Conservation (phyloP, 23 tunicate species). For the Clavelina lepadiformis region DNA sequence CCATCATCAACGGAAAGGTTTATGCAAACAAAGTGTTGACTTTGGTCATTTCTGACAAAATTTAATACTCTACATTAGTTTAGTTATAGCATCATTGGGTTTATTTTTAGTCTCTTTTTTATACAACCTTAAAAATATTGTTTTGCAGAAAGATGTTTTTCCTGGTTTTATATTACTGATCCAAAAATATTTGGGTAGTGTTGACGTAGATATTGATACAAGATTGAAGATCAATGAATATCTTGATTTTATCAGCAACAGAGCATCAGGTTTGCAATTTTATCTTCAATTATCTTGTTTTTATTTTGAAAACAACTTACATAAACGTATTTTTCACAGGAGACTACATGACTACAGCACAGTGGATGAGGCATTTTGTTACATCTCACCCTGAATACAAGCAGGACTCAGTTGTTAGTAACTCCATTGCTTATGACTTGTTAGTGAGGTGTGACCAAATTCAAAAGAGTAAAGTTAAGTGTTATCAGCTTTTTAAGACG, state of each 20-base stretch:
- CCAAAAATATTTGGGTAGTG: constrained; percentile 48
- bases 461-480: constrained; percentile 14
- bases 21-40: no score
- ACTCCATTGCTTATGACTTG: constrained; percentile 31
- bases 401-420: constrained; percentile 35
- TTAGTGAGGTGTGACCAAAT: constrained; percentile 11
- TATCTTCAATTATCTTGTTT: no score
- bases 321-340: constrained; percentile 19
- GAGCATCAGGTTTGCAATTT: constrained; percentile 42
- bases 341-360: constrained; percentile 45
- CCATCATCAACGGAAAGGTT: constrained; percentile 44
- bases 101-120: background rate
- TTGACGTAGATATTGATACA: constrained; percentile 55
- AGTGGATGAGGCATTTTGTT: constrained; percentile 64
- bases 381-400: constrained; percentile 35
- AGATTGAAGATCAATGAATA: constrained; percentile 29
- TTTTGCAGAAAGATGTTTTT: constrained; percentile 54
- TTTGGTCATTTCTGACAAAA: no score
- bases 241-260: constrained; percentile 43
- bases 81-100: background rate
- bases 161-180: constrained; percentile 78
- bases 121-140: no score
- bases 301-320: no score
- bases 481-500: background rate
- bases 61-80: no score